A percentile compares a stretch with the other conserved stretches of the same genome.
phyloP scores from a whole-genome alignment of 2,888 invertebrate species.

The Gasteruption jaculator region DNA sequence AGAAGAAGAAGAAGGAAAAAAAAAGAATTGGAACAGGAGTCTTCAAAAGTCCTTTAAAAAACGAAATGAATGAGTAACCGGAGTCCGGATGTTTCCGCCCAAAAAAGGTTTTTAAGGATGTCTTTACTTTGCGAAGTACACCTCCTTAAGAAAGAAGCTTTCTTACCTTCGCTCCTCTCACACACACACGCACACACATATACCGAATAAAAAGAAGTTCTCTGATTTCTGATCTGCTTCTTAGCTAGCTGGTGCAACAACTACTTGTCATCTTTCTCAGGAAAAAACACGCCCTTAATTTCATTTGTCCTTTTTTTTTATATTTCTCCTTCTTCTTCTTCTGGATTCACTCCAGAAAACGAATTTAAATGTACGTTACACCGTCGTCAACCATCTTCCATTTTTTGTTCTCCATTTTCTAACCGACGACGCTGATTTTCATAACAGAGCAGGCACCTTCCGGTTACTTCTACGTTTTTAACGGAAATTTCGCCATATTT shows the following conservation, averaged over 20 bases:
- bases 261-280: slow-evolving; percentile 46
- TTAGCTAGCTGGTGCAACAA: slow-evolving; percentile 45
- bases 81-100: slow-evolving; percentile 52
- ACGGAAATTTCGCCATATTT: slow-evolving; percentile 47
- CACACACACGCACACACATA: slow-evolving; percentile 22
- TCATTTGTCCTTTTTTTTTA: slow-evolving; percentile 22
- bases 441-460: slow-evolving; percentile 47
- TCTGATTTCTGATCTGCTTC: slow-evolving; percentile 52
- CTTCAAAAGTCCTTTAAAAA: not conserved
- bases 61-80: slow-evolving; percentile 44
- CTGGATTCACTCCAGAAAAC: slow-evolving; percentile 7
- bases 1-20: no score
- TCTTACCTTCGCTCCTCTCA: slow-evolving; percentile 27
- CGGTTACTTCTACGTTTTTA: slow-evolving; percentile 34
- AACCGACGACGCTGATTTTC: slow-evolving; percentile 42
- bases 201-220: slow-evolving; percentile 25
- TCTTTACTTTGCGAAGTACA: slow-evolving; percentile 13
- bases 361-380: slow-evolving; percentile 11
- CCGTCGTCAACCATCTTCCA: slow-evolving; percentile 37
- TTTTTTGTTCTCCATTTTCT: slow-evolving; percentile 14
- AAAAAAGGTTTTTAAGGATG: slow-evolving; percentile 30
- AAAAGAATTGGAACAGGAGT: not conserved
- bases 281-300: slow-evolving; percentile 31
- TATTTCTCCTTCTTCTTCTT: not conserved
- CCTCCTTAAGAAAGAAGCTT: no score